phyloP scores from a whole-genome alignment of 2,113 vertebrate species.

The Rhinichthys klamathensis region DNA sequence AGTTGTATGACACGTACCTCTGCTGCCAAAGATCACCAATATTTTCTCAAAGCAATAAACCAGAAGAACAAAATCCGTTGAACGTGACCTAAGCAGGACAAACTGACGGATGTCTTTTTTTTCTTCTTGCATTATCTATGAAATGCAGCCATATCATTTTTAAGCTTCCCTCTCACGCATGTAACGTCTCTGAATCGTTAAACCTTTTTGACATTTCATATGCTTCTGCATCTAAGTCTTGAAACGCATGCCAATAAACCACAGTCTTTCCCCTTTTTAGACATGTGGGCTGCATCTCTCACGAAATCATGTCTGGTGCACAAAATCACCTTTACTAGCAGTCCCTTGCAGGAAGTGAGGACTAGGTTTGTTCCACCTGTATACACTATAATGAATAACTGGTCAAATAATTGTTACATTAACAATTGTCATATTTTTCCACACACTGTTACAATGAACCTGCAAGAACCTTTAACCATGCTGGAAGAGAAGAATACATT shows the following conservation, averaged over 20 bases:
- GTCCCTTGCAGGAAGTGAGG: background rate
- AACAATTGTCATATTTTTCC: background rate
- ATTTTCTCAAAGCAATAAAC: background rate
- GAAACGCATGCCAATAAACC: background rate
- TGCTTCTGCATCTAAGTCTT: background rate
- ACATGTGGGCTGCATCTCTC: conserved; percentile 47
- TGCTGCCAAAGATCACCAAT: background rate
- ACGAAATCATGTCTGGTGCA: background rate
- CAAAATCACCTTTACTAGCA: background rate
- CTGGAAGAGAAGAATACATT: background rate
- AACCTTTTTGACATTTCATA: background rate
- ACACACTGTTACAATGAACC: background rate
- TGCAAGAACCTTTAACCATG: too few relatives aligned
- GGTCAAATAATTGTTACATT: background rate
- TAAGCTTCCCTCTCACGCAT: background rate
- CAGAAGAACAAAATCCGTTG: conserved; percentile 7
- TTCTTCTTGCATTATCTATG: background rate
- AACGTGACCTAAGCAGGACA: background rate
- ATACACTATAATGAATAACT: background rate
- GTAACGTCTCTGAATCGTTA: background rate
- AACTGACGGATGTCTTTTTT: conserved; percentile 2
- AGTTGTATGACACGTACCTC: background rate
- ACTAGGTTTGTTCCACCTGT: background rate
- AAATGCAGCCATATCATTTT: background rate
- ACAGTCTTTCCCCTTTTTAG: conserved; percentile 43